Conservation (phyloP, 2,888 invertebrate species). For the Dolichopus griseipennis region DNA sequence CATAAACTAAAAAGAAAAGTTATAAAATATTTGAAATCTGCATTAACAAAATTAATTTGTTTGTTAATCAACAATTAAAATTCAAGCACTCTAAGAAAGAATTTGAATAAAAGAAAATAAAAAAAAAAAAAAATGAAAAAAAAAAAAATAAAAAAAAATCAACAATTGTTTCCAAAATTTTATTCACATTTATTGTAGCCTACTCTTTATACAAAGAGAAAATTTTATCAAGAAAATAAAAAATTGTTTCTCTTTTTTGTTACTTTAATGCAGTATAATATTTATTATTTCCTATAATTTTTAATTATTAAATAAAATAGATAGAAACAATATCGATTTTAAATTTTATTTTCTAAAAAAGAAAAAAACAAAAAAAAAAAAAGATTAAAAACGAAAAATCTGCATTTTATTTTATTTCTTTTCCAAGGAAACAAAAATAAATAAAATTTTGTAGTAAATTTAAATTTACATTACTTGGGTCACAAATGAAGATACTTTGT, state of each 20-base stretch:
- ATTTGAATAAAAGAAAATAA: background rate
- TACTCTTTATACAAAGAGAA: slow-evolving; percentile 3
- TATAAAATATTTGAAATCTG: background rate
- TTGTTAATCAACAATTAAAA: background rate
- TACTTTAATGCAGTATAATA: slow-evolving; percentile 6
- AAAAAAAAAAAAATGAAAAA: background rate
- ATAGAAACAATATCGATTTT: slow-evolving; percentile 1
- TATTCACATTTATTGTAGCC: slow-evolving; percentile 4
- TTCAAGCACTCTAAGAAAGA: background rate
- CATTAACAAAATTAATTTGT: background rate
- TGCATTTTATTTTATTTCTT: too few species aligned
- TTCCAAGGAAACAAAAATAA: too few species aligned
- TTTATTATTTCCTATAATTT: slow-evolving; percentile 4
- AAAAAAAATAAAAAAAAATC: too few species aligned
- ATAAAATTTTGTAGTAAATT: too few species aligned
- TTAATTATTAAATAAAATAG: slow-evolving; percentile 6
- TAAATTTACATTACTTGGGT: too few species aligned
- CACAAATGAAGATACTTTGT: too few species aligned
- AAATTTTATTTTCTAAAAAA: background rate
- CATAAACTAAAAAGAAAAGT: background rate
- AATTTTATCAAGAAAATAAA: background rate
- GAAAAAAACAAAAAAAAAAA: too few species aligned
- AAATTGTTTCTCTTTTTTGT: slow-evolving; percentile 4
- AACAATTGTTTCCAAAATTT: slow-evolving; percentile 2
- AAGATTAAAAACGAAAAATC: too few species aligned